These are phyloP conservation scores for Heliothis peltigera DNA, from an alignment of 2,888 invertebrate species.

Conservation along the genomic window DNA sequence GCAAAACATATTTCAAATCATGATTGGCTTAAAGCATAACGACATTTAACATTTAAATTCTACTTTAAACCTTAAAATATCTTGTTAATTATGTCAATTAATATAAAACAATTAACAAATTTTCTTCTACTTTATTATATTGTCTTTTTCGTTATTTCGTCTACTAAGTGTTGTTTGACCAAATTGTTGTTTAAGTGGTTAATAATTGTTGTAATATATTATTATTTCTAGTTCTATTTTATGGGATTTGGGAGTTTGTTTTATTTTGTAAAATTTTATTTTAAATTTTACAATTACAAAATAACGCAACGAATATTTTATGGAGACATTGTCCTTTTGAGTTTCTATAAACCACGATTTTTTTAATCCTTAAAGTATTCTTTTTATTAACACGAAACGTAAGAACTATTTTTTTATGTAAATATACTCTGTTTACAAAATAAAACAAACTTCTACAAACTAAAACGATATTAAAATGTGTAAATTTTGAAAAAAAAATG, in stretches of 20 bases:
- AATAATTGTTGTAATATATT: slow-evolving; percentile 68
- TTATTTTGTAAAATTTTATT: slow-evolving; percentile 12
- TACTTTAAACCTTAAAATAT: slow-evolving; percentile 45
- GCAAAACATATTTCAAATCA: slow-evolving; percentile 7
- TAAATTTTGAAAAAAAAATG: slow-evolving; percentile 45
- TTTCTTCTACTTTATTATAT: slow-evolving; percentile 59
- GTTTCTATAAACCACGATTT: too few species aligned
- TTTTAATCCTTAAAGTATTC: too few species aligned
- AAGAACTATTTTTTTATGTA: slow-evolving; percentile 9
- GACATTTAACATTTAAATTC: not conserved
- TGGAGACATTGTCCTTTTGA: too few species aligned
- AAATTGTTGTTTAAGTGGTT: slow-evolving; percentile 80
- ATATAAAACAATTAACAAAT: slow-evolving; percentile 61
- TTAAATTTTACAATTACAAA: too few species aligned
- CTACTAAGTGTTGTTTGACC: slow-evolving; percentile 80
- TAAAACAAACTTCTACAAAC: slow-evolving; percentile 18
- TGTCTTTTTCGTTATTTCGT: slow-evolving; percentile 60
- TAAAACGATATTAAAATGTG: slow-evolving; percentile 38
- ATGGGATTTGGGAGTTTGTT: slow-evolving; percentile 39
- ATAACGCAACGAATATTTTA: slow-evolving; percentile 27
- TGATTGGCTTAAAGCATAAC: slow-evolving; percentile 34
- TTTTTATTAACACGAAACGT: too few species aligned
- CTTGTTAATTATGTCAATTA: slow-evolving; percentile 77
- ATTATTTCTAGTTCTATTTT: slow-evolving; percentile 75
- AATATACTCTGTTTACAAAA: slow-evolving; percentile 6